These are phyloP conservation scores for Hemicordylus capensis DNA, from an alignment of 2,113 vertebrate species.

Conservation along the genomic window DNA sequence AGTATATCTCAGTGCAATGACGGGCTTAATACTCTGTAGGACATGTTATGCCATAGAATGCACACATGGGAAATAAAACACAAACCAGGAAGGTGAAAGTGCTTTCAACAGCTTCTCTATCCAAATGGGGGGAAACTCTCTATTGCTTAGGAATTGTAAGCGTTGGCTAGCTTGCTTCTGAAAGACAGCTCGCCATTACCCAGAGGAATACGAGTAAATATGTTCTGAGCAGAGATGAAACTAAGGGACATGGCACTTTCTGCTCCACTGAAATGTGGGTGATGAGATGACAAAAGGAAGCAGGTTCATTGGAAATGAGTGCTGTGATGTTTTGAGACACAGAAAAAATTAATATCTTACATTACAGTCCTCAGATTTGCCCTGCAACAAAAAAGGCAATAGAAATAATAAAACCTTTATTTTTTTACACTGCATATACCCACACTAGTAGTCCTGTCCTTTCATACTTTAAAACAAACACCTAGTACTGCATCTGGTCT, in stretches of 20 bases:
- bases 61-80: slow-evolving; percentile 37
- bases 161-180: not conserved
- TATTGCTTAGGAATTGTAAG: slow-evolving; percentile 21
- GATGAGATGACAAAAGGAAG: slow-evolving; percentile 26
- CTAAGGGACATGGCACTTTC: rapidly evolving
- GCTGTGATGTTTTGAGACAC: rapidly evolving
- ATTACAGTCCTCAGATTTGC: slow-evolving; percentile 19
- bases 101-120: slow-evolving; percentile 44
- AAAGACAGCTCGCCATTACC: not conserved
- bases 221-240: not conserved
- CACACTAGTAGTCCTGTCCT: not conserved
- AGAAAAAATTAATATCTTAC: slow-evolving; percentile 27
- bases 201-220: slow-evolving; percentile 2
- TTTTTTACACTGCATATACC: not conserved
- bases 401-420: not conserved
- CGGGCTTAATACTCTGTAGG: slow-evolving; percentile 29
- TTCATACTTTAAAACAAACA: not conserved
- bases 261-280: not conserved
- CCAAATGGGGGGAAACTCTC: not conserved
- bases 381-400: not conserved
- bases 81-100: slow-evolving; percentile 32
- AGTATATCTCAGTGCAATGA: not conserved
- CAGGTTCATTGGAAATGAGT: not conserved
- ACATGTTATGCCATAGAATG: rapidly evolving
- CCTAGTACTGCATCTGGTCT: not conserved